Evolutionary conservation across 2,797 vertebrate genomes (phyloP).

Genomic region (Halcyon leucocephala): DNA sequence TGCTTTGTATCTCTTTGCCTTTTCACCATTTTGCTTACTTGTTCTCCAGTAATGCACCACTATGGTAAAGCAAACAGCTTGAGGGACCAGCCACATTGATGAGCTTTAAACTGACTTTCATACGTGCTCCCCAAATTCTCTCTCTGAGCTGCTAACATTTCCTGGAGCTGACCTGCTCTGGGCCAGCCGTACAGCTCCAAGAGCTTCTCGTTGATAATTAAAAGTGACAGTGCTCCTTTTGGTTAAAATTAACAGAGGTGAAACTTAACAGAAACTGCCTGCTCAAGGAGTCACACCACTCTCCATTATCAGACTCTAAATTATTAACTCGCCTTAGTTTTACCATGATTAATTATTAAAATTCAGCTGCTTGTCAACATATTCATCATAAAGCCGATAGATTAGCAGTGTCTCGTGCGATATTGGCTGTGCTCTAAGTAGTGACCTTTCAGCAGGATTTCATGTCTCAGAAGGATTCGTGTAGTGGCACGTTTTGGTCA

Average conservation of each 20-base stretch:
- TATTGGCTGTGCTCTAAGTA: slow-evolving; percentile 47
- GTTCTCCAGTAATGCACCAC: background rate
- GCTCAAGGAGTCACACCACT: slow-evolving; percentile 46
- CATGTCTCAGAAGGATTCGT: slow-evolving; percentile 44
- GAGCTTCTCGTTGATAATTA: slow-evolving; percentile 24
- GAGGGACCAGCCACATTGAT: background rate
- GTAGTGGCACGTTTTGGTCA: slow-evolving; percentile 17
- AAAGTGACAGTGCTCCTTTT: slow-evolving; percentile 40
- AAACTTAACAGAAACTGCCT: slow-evolving; percentile 51
- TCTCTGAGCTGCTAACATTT: background rate
- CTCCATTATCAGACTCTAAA: slow-evolving; percentile 64
- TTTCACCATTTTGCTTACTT: background rate
- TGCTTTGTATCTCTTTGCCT: background rate
- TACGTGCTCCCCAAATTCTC: background rate
- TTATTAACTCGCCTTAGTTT: slow-evolving; percentile 71
- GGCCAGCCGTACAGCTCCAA: background rate
- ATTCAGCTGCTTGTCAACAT: slow-evolving; percentile 70
- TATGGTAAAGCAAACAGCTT: background rate
- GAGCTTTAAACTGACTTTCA: background rate
- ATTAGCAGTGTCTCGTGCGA: slow-evolving; percentile 46
- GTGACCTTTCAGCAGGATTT: slow-evolving; percentile 68
- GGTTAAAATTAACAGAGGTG: slow-evolving; percentile 69
- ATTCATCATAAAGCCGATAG: slow-evolving; percentile 54
- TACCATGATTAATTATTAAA: slow-evolving; percentile 79
- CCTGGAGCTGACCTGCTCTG: background rate